phyloP scores from a whole-genome alignment of 2,888 invertebrate genomes.

The Yponomeuta plumbellus region DNA sequence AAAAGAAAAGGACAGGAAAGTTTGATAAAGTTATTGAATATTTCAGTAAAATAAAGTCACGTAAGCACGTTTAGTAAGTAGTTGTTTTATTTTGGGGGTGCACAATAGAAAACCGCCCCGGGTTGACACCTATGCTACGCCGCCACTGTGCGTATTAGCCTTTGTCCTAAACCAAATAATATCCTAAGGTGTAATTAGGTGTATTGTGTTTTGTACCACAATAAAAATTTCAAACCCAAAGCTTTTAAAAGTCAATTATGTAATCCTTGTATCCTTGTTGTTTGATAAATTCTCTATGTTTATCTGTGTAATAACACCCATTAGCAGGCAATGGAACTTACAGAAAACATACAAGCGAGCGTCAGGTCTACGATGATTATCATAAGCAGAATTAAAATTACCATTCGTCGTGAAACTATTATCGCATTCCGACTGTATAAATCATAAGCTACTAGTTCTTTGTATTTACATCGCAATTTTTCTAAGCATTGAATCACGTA shows the following conservation, averaged over 20 bases:
- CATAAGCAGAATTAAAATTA: conserved; percentile 6
- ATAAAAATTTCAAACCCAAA: background rate
- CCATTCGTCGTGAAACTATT: conserved; percentile 9
- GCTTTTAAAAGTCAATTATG: background rate
- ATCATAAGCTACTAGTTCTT: conserved; percentile 8
- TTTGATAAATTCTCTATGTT: background rate
- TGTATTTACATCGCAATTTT: conserved; percentile 7
- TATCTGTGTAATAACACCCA: background rate
- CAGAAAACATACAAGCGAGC: background rate
- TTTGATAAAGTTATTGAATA: too few species aligned
- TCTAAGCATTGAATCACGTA: background rate
- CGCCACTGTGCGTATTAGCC: too few species aligned
- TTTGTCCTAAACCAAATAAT: too few species aligned
- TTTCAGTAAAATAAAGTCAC: too few species aligned
- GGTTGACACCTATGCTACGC: too few species aligned
- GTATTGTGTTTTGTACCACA: background rate
- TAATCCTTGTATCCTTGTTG: background rate
- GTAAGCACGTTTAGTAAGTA: too few species aligned
- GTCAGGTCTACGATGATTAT: background rate
- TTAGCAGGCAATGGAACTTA: background rate
- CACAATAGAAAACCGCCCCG: too few species aligned
- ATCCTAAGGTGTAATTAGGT: too few species aligned
- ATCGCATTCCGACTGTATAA: conserved; percentile 10
- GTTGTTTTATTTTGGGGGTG: too few species aligned
- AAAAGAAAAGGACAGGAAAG: too few species aligned